A percentile compares a stretch with the other conserved stretches of the same genome.
phyloP scores from a whole-genome alignment of 1,140 invertebrate species.

The Carcinoscorpius rotundicauda region DNA sequence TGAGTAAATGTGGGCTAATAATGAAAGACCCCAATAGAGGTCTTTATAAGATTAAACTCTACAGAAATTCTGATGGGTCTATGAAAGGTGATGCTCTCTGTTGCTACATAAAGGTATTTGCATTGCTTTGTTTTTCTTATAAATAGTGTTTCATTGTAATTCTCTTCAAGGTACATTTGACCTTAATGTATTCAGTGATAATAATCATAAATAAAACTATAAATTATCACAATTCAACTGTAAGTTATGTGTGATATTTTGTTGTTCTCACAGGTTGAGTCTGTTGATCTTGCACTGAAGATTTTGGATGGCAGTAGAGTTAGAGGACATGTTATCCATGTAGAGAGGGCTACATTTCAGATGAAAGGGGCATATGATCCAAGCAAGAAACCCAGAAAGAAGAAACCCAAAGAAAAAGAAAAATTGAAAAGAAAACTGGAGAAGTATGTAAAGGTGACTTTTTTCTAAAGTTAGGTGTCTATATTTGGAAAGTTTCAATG shows the following conservation, averaged over 20 bases:
- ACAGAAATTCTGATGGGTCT: slow-evolving; percentile 63
- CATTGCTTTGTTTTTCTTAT: slow-evolving; percentile 2
- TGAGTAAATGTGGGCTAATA: slow-evolving; percentile 93
- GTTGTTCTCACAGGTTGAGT: slow-evolving; percentile 55
- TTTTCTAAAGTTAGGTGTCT: not conserved
- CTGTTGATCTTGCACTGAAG: slow-evolving; percentile 81
- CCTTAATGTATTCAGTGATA: slow-evolving; percentile 6
- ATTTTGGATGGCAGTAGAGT: slow-evolving; percentile 70
- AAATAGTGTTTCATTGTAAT: not conserved
- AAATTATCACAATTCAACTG: not conserved
- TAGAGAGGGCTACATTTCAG: slow-evolving; percentile 88
- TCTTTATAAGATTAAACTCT: slow-evolving; percentile 90
- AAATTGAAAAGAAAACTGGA: slow-evolving; percentile 87
- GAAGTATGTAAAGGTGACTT: slow-evolving; percentile 46
- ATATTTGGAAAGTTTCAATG: slow-evolving; percentile 3
- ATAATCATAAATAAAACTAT: slow-evolving; percentile 1
- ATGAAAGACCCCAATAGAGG: slow-evolving; percentile 69
- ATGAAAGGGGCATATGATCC: slow-evolving; percentile 94
- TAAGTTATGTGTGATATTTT: not conserved
- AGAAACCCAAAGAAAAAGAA: slow-evolving; percentile 62
- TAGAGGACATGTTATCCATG: slow-evolving; percentile 60
- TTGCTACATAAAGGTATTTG: slow-evolving; percentile 75
- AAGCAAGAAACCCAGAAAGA: slow-evolving; percentile 74
- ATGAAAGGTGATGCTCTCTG: slow-evolving; percentile 94
- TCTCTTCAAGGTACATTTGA: not conserved